Evolutionary conservation across 2,888 invertebrate genomes (phyloP).

Genomic region (Calliopum simillimum): DNA sequence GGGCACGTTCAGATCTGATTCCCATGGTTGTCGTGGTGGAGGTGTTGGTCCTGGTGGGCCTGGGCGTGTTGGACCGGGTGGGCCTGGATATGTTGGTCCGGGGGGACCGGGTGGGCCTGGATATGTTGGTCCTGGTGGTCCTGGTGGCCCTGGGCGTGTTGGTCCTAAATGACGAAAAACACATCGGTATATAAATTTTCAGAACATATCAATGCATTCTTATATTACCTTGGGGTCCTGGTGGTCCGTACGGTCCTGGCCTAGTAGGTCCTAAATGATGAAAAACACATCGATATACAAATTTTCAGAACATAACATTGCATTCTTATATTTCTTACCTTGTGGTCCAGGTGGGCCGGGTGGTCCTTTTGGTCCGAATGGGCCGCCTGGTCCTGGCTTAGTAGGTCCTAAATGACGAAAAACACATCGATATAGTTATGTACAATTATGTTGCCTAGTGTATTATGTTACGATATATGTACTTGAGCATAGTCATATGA

Average conservation of each 20-base stretch:
- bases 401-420: slow-evolving; percentile 55
- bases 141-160: slow-evolving; percentile 59
- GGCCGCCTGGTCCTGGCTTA: slow-evolving; percentile 59
- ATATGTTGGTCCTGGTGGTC: slow-evolving; percentile 53
- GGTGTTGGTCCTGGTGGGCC: slow-evolving; percentile 55
- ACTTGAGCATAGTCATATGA: too few relatives aligned
- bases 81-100: slow-evolving; percentile 53
- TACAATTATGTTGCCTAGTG: too few relatives aligned
- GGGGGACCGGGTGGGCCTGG: slow-evolving; percentile 53
- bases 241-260: slow-evolving; percentile 51
- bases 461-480: too few relatives aligned
- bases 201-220: slow-evolving; percentile 19
- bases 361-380: slow-evolving; percentile 57
- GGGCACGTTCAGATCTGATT: slow-evolving; percentile 58
- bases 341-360: slow-evolving; percentile 59
- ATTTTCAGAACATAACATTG: too few relatives aligned
- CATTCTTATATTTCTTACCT: slow-evolving; percentile 42
- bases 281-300: not conserved
- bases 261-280: slow-evolving; percentile 50
- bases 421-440: too few relatives aligned
- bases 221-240: slow-evolving; percentile 41
- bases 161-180: slow-evolving; percentile 46
- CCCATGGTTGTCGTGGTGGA: slow-evolving; percentile 54
- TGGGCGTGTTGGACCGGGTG: slow-evolving; percentile 66
- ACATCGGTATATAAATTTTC: not conserved